Evolutionary conservation across 2,888 invertebrate genomes (phyloP), one percentile per base, ranked within the genome.

Genomic region (Nesidiocoris tenuis): DNA sequence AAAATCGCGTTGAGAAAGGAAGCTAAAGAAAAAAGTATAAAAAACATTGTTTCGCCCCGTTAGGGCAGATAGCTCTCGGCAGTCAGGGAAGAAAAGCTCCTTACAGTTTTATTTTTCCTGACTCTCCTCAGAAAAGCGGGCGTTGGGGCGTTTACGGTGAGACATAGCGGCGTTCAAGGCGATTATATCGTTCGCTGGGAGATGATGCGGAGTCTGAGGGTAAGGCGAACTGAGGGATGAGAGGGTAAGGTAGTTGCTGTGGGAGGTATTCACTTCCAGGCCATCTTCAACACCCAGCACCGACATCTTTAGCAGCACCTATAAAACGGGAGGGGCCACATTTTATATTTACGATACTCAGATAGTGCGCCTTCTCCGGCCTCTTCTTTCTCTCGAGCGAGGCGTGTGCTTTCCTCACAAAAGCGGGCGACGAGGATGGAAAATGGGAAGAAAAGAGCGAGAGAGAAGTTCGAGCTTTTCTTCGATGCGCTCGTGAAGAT

Each of bases 271-370:
- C n/a, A 7, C 39, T 39, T 39, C 39, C 12, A 3, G 5, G 39
- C 39, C 3, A 39, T 3, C 3, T 39, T 39, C 39, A 7, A 3
- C 39, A 39, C 39, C 39, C n/a, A n/a, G 39, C 39, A 39, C 5
- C 39, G 39, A 3, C 39, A 3, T 39, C 39, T 3, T 39, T 39
- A 7, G 39, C 39, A 12, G 5, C 39, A 39, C 39, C 39, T 39
- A 39, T 39, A 39, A 39, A 39, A 39, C 39, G 39, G 1, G 61
- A 22, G 61, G 64, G 74, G 63, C 64, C 74, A 74, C 74, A 74
- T 74, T 74, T 74, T 74, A 74, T 74, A 74, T 74, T 74, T 74
- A 74, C 74, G 74, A 74, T 74, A 61, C 63, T 22, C 24, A 68
- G 57, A 56, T 63, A 63, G 63, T 19, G 63, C 17, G 18, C 56